Conservation (phyloP, 1,140 invertebrate genomes). For the Adoxophyes honmai region DNA sequence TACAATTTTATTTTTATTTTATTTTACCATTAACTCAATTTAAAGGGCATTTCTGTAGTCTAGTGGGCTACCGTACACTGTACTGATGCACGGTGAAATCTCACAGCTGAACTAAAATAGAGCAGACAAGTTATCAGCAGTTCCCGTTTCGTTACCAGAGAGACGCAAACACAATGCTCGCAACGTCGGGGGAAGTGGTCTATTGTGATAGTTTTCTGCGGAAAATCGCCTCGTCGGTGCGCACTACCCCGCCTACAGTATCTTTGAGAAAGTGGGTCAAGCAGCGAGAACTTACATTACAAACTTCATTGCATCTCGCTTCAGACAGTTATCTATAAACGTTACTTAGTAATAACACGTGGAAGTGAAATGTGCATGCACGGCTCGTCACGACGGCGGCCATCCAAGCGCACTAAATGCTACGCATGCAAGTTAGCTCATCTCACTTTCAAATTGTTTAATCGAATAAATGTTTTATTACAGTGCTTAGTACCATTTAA, state of each 20-base stretch:
- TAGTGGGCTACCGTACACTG: too few relatives aligned
- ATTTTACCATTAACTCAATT: too few relatives aligned
- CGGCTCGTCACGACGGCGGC: neutral
- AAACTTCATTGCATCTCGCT: conserved; percentile 1
- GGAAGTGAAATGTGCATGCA: too few relatives aligned
- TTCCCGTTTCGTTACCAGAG: neutral
- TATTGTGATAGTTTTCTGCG: conserved; percentile 14
- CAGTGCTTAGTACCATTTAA: neutral
- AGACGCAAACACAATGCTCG: conserved; percentile 4
- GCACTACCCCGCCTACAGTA: conserved; percentile 11
- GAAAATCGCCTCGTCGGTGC: conserved; percentile 4
- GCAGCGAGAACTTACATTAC: neutral
- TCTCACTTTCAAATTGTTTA: conserved; percentile 1
- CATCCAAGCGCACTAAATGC: neutral
- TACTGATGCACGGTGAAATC: neutral
- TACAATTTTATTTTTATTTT: too few relatives aligned
- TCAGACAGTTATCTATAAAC: neutral
- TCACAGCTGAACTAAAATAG: neutral
- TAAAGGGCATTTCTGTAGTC: too few relatives aligned
- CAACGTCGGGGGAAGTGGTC: conserved; percentile 8
- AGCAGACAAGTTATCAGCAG: neutral
- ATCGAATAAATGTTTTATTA: neutral
- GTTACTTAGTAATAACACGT: too few relatives aligned
- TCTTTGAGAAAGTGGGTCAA: conserved; percentile 8
- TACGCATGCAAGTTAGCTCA: neutral